Conservation (phyloP, 2,888 invertebrate species). For the Apocheima hispidaria region DNA sequence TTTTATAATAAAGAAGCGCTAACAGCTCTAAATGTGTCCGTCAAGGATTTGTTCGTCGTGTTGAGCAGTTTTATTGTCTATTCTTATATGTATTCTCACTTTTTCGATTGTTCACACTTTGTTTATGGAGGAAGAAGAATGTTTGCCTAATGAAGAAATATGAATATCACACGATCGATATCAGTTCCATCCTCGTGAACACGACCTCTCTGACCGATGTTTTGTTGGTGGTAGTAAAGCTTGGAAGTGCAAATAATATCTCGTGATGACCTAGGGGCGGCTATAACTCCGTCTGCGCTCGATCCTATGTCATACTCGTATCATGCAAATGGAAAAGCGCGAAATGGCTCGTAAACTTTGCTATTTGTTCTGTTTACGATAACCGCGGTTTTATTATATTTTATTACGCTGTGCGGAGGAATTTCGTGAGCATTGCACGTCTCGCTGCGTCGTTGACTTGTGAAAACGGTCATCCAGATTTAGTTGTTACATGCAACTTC, state of each 20-base stretch:
- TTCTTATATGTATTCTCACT: slow-evolving; percentile 58
- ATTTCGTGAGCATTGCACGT: slow-evolving; percentile 56
- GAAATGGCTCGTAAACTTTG: slow-evolving; percentile 79
- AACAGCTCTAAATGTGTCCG: slow-evolving; percentile 71
- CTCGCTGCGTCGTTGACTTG: slow-evolving; percentile 35
- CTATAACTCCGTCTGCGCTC: slow-evolving; percentile 55
- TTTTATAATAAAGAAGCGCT: slow-evolving; percentile 76
- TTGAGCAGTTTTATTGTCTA: slow-evolving; percentile 64
- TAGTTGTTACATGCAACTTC: background rate
- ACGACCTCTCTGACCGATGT: slow-evolving; percentile 19
- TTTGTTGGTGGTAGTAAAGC: slow-evolving; percentile 27
- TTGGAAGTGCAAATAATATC: slow-evolving; percentile 52
- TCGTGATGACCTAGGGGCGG: slow-evolving; percentile 55
- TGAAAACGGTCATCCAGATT: no score
- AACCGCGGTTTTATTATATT: slow-evolving; percentile 80
- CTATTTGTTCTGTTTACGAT: slow-evolving; percentile 84
- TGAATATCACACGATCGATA: slow-evolving; percentile 27
- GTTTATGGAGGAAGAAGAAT: slow-evolving; percentile 54
- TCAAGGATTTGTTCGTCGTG: slow-evolving; percentile 60
- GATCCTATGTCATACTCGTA: slow-evolving; percentile 65
- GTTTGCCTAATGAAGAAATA: slow-evolving; percentile 21
- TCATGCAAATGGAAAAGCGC: slow-evolving; percentile 81
- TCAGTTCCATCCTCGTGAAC: slow-evolving; percentile 15
- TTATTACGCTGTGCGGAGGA: slow-evolving; percentile 65
- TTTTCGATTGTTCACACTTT: slow-evolving; percentile 62